Evolutionary conservation across 2,888 invertebrate species (phyloP), one percentile per base, ranked within the genome.

Genomic region (Octonoba sinensis): DNA sequence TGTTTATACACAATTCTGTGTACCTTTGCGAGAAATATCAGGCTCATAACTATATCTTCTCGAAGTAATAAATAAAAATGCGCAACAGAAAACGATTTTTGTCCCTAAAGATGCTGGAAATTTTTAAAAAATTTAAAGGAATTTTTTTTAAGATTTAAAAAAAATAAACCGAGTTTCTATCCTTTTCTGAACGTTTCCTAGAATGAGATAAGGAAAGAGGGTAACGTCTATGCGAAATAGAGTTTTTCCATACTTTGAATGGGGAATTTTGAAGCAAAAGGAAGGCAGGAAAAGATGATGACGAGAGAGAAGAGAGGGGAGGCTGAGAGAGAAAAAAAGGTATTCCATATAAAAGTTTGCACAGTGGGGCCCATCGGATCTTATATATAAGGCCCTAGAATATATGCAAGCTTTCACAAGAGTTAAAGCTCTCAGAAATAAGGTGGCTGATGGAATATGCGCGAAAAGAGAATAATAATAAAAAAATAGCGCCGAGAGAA

Each of bases 171-270:
- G 79, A 71, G 79, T 79, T 67, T 71, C 77, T 79, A 73, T 73
- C 79, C 79, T 62, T 79, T 73, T 27, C 36, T 62, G 67, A 79
- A 73, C 57, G 73, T 69, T 67, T 73, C 66, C 66, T 20, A 69
- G 69, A 73, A 79, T 62, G 66, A 73, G 73, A 73, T 73, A 73
- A 79, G 73, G 67, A 44, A 51, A 44, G 18, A n/a, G 36, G 13
- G 62, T 15, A 75, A 57, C 74, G 78, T 65, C 78, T 78, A 73
- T 79, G 62, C 74, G 74, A 82, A 82, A 82, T 82, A 82, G 81
- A 82, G 81, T 82, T 82, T 82, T 75, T 74, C 75, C 81, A 70
- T 82, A 82, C 74, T 82, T 82, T 82, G 81, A 82, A 82, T 82
- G 69, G 81, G 75, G 81, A 75, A 75, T 82, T 79, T 79, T 49